Conservation (phyloP, 2,797 vertebrate species). For the Pseudochromis fuscus region DNA sequence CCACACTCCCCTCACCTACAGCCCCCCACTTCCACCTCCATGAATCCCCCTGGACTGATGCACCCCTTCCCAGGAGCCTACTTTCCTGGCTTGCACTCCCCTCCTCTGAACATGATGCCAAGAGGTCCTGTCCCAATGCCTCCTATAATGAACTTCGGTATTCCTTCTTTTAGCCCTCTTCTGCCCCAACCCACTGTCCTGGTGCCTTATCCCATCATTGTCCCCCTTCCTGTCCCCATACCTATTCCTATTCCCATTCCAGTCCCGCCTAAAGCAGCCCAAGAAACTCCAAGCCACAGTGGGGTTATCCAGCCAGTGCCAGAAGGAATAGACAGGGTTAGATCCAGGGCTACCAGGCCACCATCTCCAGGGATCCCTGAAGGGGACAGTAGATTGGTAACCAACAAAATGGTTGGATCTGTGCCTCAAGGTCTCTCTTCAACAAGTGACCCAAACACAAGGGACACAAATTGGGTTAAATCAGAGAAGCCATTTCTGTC, state of each 20-base stretch:
- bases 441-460: slow-evolving; percentile 63
- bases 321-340: slow-evolving; percentile 73
- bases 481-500: slow-evolving; percentile 78
- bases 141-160: slow-evolving; percentile 92
- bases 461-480: slow-evolving; percentile 80
- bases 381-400: slow-evolving; percentile 57
- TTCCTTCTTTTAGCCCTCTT: slow-evolving; percentile 93
- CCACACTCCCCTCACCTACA: slow-evolving; percentile 79
- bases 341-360: slow-evolving; percentile 55
- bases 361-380: slow-evolving; percentile 63
- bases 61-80: slow-evolving; percentile 92
- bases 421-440: slow-evolving; percentile 58
- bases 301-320: slow-evolving; percentile 89
- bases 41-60: slow-evolving; percentile 89
- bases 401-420: slow-evolving; percentile 53
- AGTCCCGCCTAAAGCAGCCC: slow-evolving; percentile 88
- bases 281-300: slow-evolving; percentile 89
- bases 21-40: slow-evolving; percentile 68
- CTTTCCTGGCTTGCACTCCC: slow-evolving; percentile 91
- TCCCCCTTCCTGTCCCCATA: slow-evolving; percentile 95
- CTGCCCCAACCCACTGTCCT: slow-evolving; percentile 95
- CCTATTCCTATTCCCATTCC: slow-evolving; percentile 96
- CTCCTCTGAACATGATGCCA: slow-evolving; percentile 93
- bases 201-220: slow-evolving; percentile 96
- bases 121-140: slow-evolving; percentile 93